These are phyloP conservation scores for Aphelenchoides avenae DNA, from an alignment of 1,140 invertebrate species.

Conservation along the genomic window DNA sequence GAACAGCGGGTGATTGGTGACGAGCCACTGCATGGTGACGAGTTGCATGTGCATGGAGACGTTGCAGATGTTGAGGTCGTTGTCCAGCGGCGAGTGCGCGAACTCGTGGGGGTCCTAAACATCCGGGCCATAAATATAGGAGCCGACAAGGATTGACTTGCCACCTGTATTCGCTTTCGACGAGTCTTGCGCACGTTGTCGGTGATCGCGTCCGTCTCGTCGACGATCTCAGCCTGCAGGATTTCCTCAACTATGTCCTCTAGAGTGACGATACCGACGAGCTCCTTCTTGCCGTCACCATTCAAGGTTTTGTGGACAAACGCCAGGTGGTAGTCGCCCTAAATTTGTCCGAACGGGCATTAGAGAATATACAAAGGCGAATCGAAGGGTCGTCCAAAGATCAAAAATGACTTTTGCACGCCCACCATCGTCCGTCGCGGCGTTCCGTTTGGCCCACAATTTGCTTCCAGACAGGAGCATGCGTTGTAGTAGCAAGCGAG, in stretches of 20 bases:
- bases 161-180: conserved; percentile 17
- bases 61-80: conserved; percentile 24
- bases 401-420: too few relatives aligned
- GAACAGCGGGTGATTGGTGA: conserved; percentile 18
- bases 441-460: too few relatives aligned
- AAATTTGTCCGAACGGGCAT: too few relatives aligned
- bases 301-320: conserved; percentile 32
- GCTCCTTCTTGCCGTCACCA: conserved; percentile 62
- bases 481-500: too few relatives aligned
- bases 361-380: too few relatives aligned
- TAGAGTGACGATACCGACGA: conserved; percentile 64
- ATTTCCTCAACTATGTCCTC: conserved; percentile 65
- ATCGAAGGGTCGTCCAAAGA: too few relatives aligned
- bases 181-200: conserved; percentile 48
- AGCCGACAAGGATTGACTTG: too few relatives aligned
- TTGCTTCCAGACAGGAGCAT: too few relatives aligned
- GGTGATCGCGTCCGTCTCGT: conserved; percentile 62
- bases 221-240: conserved; percentile 64
- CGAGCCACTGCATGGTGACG: conserved; percentile 41
- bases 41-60: conserved; percentile 51
- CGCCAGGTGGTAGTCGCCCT: conserved; percentile 45
- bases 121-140: too few relatives aligned
- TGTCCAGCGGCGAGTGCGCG: conserved; percentile 35
- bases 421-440: too few relatives aligned
- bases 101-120: too few relatives aligned